Conservation (phyloP, 2,888 invertebrate genomes). For the Acanthopleura granulata region DNA sequence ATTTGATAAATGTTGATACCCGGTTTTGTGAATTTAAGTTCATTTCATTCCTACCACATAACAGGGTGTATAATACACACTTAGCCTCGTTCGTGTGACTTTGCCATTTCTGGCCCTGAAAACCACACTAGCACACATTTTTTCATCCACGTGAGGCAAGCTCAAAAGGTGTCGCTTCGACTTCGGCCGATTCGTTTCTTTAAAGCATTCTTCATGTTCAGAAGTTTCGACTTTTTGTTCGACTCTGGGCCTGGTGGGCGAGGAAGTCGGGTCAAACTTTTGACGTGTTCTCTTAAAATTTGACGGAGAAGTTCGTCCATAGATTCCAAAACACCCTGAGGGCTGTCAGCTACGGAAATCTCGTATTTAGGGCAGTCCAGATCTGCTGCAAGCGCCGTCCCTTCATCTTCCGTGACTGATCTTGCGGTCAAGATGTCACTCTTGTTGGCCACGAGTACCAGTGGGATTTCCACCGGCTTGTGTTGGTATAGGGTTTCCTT, state of each 20-base stretch:
- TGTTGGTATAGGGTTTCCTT: constrained; percentile 40
- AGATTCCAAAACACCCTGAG: constrained; percentile 52
- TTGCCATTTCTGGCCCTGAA: no score
- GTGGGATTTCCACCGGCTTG: constrained; percentile 46
- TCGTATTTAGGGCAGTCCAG: constrained; percentile 60
- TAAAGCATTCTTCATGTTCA: constrained; percentile 62
- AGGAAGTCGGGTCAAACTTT: constrained; percentile 37
- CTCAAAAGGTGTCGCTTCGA: constrained; percentile 56
- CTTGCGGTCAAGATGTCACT: constrained; percentile 55
- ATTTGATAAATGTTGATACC: no score
- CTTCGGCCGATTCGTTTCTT: constrained; percentile 61
- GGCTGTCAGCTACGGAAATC: constrained; percentile 60
- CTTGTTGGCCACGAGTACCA: constrained; percentile 61
- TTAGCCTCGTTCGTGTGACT: no score
- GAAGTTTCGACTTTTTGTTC: constrained; percentile 47
- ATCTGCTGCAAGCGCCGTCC: constrained; percentile 40
- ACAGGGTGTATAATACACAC: no score
- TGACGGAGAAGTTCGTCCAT: constrained; percentile 60
- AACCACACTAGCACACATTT: no score
- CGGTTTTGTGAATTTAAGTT: no score
- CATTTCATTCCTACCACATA: no score
- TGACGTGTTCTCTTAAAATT: constrained; percentile 55
- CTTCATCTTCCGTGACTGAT: constrained; percentile 53
- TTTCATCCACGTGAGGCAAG: no score
- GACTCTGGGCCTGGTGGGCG: constrained; percentile 34